Percentiles rank a stretch among this genome's conserved stretches.
These are phyloP conservation scores for Muscidifurax raptorellus DNA, from an alignment of 1,140 invertebrate species.

Conservation along the genomic window DNA sequence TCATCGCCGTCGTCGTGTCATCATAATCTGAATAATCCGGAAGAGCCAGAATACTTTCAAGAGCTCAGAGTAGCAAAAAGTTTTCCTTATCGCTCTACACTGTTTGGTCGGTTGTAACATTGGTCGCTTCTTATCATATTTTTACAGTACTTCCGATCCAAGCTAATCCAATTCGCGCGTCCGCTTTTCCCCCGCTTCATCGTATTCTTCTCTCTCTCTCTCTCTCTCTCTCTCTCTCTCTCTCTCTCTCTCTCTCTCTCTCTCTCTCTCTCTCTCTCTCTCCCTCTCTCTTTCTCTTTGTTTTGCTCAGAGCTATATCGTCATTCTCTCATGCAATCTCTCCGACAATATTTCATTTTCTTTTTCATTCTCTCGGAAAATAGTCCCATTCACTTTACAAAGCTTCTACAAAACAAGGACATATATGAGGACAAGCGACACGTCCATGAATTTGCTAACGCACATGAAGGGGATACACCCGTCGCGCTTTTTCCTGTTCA, in stretches of 20 bases:
- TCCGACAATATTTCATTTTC: conserved; percentile 9
- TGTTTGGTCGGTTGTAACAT: conserved; percentile 11
- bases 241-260: no score
- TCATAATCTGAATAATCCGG: background rate
- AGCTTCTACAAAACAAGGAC: background rate
- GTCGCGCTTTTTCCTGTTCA: background rate
- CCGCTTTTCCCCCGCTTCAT: background rate
- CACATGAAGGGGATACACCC: background rate
- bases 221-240: background rate
- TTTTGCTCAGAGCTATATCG: background rate
- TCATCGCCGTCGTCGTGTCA: background rate
- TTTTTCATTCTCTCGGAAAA: background rate
- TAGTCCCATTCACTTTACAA: background rate
- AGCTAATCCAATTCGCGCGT: conserved; percentile 5
- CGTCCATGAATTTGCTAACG: background rate
- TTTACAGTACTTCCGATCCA: background rate
- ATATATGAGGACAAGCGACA: background rate
- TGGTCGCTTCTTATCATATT: background rate
- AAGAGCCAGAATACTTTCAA: background rate
- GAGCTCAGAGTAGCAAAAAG: background rate
- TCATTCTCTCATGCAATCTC: background rate
- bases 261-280: background rate
- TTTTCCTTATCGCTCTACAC: conserved; percentile 18
- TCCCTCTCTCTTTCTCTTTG: background rate
- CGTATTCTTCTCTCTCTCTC: background rate